Conservation (phyloP, 1,140 invertebrate species). For the Trypoxylus dichotomus region DNA sequence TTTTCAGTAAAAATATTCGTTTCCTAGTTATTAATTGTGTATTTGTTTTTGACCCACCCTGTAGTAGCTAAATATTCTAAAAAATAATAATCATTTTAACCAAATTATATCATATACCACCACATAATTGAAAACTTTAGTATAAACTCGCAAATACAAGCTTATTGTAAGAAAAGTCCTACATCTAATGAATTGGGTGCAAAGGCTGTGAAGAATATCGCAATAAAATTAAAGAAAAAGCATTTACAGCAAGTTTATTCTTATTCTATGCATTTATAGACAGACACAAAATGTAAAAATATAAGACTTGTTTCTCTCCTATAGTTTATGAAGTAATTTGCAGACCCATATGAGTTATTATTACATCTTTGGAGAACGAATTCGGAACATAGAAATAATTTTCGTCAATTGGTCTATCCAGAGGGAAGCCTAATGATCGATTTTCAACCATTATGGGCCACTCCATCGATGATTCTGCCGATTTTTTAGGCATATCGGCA, state of each 20-base stretch:
- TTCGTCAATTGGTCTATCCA: slow-evolving; percentile 64
- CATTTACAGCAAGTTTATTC: not conserved
- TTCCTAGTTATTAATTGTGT: no score
- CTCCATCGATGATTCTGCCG: slow-evolving; percentile 43
- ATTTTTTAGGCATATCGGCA: not conserved
- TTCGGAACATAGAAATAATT: slow-evolving; percentile 58
- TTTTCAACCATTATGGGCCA: slow-evolving; percentile 54
- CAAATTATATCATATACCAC: no score
- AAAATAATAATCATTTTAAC: no score
- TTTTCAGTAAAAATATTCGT: no score
- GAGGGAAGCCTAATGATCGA: slow-evolving; percentile 67
- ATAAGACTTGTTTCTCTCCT: not conserved
- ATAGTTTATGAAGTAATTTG: not conserved
- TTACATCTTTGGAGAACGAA: slow-evolving; percentile 49
- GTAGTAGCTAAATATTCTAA: no score
- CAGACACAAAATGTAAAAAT: not conserved
- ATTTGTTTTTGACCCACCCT: no score
- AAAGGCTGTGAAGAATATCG: no score
- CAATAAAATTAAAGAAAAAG: no score
- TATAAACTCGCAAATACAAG: no score
- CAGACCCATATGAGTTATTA: slow-evolving; percentile 1
- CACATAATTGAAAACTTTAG: no score
- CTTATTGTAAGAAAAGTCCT: no score
- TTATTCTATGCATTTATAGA: not conserved
- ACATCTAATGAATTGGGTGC: no score